Evolutionary conservation across 2,888 invertebrate species (phyloP).

Genomic region (Ptychoptera contaminata): DNA sequence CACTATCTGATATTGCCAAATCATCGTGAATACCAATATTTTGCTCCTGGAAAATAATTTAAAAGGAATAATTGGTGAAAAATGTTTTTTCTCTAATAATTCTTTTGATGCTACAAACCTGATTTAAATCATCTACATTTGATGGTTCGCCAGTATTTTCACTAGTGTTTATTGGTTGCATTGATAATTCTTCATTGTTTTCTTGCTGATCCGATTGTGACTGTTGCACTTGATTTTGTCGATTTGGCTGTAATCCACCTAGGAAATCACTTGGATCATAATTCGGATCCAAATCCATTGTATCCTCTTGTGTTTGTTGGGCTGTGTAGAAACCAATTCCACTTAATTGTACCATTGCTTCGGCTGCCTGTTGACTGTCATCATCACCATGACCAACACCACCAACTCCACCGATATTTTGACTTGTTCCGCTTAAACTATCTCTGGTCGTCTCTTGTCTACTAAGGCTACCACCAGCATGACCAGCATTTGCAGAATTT

Average conservation of each 20-base stretch:
- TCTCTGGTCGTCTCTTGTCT: background rate
- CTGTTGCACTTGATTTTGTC: conserved; percentile 12
- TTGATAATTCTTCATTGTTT: conserved; percentile 7
- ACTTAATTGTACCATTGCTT: conserved; percentile 59
- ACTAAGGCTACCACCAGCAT: too few species aligned
- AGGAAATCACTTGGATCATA: conserved; percentile 80
- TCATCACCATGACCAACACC: conserved; percentile 31
- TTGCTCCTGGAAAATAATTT: conserved; percentile 12
- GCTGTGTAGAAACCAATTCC: conserved; percentile 47
- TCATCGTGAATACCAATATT: conserved; percentile 53
- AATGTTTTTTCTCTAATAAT: background rate
- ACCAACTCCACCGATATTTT: too few species aligned
- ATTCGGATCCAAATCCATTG: conserved; percentile 61
- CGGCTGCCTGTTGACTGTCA: conserved; percentile 55
- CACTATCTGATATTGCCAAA: conserved; percentile 62
- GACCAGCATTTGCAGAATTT: background rate
- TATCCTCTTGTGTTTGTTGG: conserved; percentile 38
- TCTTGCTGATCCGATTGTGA: conserved; percentile 3
- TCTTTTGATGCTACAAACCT: background rate
- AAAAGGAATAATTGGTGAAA: conserved; percentile 5
- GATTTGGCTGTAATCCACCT: conserved; percentile 30
- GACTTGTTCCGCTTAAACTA: too few species aligned
- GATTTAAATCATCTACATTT: conserved; percentile 1
- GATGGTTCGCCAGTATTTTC: conserved; percentile 1
- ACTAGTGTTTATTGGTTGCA: conserved; percentile 9